Evolutionary conservation across 1,140 invertebrate species (phyloP), one percentile per base, ranked within the genome.

Genomic region (Sitophilus oryzae): DNA sequence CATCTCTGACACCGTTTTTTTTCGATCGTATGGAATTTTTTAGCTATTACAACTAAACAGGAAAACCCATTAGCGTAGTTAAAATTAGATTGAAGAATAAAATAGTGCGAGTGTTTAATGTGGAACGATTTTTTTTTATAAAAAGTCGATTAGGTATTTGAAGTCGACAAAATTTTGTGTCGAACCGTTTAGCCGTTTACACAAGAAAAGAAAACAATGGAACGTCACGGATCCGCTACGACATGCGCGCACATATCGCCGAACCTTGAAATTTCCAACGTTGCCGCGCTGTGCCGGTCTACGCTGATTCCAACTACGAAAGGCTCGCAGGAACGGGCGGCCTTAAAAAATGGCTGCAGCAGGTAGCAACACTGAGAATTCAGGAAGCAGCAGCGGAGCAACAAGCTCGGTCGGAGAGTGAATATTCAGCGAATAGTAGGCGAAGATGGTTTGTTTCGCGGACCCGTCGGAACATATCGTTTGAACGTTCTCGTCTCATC

Each of bases 341-440:
- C 40, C 6, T 15, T n/a, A 22, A 23, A 30, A 44, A 21, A 3
- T 25, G 20, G 20, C 22, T 44, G 42, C 42, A 44, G 42, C 20
- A 35, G 20, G 36, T 46, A 40, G 42, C 51, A 53, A 53, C 51
- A 30, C 14, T 15, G 43, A 8, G n/a, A 53, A 45, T 53, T 53
- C 51, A 53, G 51, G 51, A 53, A 53, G 43, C 43, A 53, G 51
- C 51, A 53, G 30, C 43, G 16, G 51, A 53, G 51, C 51, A 53
- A 53, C 51, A 53, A 53, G 51, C 51, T 43, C 51, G 42, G 34
- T n/a, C n/a, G n/a, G n/a, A n/a, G n/a, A 46, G 43, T 46, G 42
- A 46, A 53, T 35, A 53, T 46, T 30, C 43, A 53, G 51, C 43
- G 34, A 53, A 53, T 44, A 53, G 51, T 43, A 45, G 43, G 20